Evolutionary conservation across 1,140 invertebrate species (phyloP), one percentile per base, ranked within the genome.

Genomic region (Solenopsis fugax): DNA sequence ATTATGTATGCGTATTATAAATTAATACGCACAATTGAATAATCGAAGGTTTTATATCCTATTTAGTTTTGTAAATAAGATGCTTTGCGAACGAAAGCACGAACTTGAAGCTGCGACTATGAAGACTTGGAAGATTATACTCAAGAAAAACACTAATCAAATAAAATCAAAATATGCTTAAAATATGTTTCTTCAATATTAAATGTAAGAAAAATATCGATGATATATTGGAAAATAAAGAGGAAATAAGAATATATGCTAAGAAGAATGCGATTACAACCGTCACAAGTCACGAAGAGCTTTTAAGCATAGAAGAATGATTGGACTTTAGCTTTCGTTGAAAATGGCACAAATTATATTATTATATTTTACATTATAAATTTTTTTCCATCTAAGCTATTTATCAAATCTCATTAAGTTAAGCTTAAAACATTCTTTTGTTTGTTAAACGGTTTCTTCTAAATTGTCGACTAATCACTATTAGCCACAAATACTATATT

Each of bases 1-100:
- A 50, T 50, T 72, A 72, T 72, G 29, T 18, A 29, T 72, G 24
- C 21, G 21, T 71, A 29, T 71, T 29, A 48, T 24, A 71, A 60
- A 48, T 34, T 21, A 82, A 82, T 82, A 60, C 41, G 37, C 13
- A 45, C 16, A 29, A 4, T 84, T 73, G 7, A 72, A 80, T 69
- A 72, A 37, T 1, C 29, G 3, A 77, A 62, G 21, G 7, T 13
- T 60, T 60, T 4, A 58, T 5, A 48, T 21, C n/a, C 18, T 50
- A 29, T 75, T 0, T 48, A 58, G 5, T 72, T 48, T 73, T 82
- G 13, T 48, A 48, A 84, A 37, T 73, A 34, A 73, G 2, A 58
- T 48, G n/a, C 60, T 12, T 75, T 37, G 18, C 13, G 5, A 41
- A 81, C 5, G 18, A n/a, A 0, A 21, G 13, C 7, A 54, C 21